Evolutionary conservation across 2,113 vertebrate species (phyloP), one percentile per base, ranked within the genome.

Genomic region (Caloenas nicobarica): DNA sequence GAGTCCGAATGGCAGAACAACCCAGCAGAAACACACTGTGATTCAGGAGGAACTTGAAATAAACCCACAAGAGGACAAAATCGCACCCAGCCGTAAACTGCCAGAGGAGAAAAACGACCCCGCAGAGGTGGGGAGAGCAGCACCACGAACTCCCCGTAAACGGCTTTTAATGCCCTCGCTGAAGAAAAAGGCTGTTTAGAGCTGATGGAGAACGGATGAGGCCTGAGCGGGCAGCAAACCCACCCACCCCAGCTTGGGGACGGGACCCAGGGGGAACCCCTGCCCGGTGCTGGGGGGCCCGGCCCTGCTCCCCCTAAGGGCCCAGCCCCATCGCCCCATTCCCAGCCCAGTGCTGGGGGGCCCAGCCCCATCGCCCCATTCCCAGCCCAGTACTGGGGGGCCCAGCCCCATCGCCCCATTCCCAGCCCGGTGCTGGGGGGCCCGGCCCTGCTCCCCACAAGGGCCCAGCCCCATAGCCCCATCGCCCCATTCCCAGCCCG

Each of bases 131-230:
- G 40, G 21, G 8, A 9, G 4, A 14, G 42, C 36, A 31, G 31
- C 33, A 6, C 23, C 50, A 2, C 40, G 5, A 11, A 3, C 10
- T 4, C 11, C 60, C 24, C 4, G 0, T 0, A 5, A 19, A 6
- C 31, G 18, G 12, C 1, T 44, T 58, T 29, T 31, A 28, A 19
- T 0, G 5, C 19, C 9, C 22, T 23, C 9, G 5, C 16, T 21
- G 13, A 8, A 48, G 16, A 2, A 21, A 1, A 46, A 5, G 11
- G 9, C 14, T 2, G 14, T 3, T 36, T 4, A 10, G 31, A 12
- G 53, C 0, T 2, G 40, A 15, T 9, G 11, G 5, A 4, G 8
- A 13, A 11, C 1, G 0, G 42, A 5, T 16, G 4, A 10, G 25
- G 23, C 66, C 34, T 3, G 19, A 17, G 9, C 3, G 2, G 23